phyloP scores from a whole-genome alignment of 2,113 vertebrate genomes.

The Alethe diademata region DNA sequence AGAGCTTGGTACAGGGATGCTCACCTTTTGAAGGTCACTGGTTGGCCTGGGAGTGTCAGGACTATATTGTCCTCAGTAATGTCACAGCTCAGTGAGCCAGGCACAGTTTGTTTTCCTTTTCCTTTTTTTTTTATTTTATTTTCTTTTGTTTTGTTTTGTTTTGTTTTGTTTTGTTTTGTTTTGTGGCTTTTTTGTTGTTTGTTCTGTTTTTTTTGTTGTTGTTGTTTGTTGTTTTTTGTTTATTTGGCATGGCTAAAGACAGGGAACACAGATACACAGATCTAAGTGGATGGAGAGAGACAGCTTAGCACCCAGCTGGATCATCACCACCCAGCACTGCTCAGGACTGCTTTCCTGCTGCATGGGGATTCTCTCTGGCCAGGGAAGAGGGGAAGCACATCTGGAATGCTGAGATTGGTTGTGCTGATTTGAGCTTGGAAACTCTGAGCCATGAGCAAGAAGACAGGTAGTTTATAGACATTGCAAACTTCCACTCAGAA shows the following conservation, averaged over 20 bases:
- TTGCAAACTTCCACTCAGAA: not conserved
- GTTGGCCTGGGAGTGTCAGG: not conserved
- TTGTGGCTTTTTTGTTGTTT: not conserved
- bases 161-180: not conserved
- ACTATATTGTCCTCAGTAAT: not conserved
- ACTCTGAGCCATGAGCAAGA: not conserved
- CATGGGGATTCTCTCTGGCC: not conserved
- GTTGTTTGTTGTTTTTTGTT: not conserved
- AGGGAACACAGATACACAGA: not conserved
- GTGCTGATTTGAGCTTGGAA: not conserved
- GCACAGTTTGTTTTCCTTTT: not conserved
- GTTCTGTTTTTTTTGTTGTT: no score
- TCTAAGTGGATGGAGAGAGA: not conserved
- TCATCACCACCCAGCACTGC: not conserved
- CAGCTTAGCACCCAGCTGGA: not conserved
- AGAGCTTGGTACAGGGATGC: not conserved
- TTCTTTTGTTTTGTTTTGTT: not conserved
- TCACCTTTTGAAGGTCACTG: not conserved
- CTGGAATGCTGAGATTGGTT: not conserved
- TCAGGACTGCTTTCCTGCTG: not conserved
- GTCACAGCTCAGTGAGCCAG: not conserved
- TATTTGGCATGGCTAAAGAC: not conserved
- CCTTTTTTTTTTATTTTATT: not conserved
- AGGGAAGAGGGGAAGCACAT: not conserved
- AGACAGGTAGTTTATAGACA: not conserved